phyloP scores from a whole-genome alignment of 2,888 invertebrate genomes.

The Scaptomyza flava region DNA sequence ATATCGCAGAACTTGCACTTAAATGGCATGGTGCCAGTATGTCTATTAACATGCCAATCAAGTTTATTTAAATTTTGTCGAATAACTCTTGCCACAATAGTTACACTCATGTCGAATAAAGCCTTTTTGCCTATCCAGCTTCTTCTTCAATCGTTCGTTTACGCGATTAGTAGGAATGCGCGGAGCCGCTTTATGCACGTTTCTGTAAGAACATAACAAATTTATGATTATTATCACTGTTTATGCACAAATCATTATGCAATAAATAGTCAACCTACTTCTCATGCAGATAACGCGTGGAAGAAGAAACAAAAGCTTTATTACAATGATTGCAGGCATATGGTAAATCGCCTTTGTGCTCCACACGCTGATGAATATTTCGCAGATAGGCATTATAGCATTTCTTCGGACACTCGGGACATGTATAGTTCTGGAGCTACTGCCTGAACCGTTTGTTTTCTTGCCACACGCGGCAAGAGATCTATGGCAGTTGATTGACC shows the following conservation, averaged over 20 bases:
- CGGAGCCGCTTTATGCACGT: slow-evolving; percentile 58
- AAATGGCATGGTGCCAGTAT: slow-evolving; percentile 86
- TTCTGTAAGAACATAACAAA: slow-evolving; percentile 27
- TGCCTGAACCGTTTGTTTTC: background rate
- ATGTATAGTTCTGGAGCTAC: slow-evolving; percentile 83
- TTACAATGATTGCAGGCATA: slow-evolving; percentile 88
- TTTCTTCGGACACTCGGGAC: slow-evolving; percentile 86
- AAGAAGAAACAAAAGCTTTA: slow-evolving; percentile 86
- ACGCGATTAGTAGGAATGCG: slow-evolving; percentile 45
- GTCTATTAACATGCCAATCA: slow-evolving; percentile 86
- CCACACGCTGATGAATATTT: slow-evolving; percentile 85
- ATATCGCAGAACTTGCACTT: slow-evolving; percentile 85
- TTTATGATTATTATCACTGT: background rate
- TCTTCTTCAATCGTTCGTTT: slow-evolving; percentile 31
- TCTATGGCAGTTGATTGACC: background rate
- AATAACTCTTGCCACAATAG: slow-evolving; percentile 75
- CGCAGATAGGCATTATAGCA: slow-evolving; percentile 86
- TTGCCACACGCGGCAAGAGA: background rate
- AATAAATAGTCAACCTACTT: slow-evolving; percentile 85
- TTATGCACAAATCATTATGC: background rate
- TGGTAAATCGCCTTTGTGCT: slow-evolving; percentile 86
- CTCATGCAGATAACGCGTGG: slow-evolving; percentile 87
- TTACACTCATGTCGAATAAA: slow-evolving; percentile 64
- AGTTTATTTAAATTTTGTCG: slow-evolving; percentile 68
- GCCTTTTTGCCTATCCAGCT: slow-evolving; percentile 84